phyloP scores from a whole-genome alignment of 2,113 vertebrate species.

The Brevimyrus niger region DNA sequence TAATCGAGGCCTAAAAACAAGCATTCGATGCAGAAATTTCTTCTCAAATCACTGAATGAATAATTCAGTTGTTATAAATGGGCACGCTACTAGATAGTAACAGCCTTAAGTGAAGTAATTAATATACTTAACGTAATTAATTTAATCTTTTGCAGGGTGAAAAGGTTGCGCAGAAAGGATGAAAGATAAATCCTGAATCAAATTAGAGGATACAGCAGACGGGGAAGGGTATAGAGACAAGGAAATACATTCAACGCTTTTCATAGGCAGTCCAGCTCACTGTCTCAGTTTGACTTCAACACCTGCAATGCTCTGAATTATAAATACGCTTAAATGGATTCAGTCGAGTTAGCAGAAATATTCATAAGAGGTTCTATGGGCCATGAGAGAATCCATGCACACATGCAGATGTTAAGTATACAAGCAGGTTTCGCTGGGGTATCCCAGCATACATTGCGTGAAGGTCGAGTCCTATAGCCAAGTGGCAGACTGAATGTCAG shows the following conservation, averaged over 20 bases:
- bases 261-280: conserved; percentile 13
- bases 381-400: conserved; percentile 29
- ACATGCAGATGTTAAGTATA: neutral
- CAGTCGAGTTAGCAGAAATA: conserved; percentile 31
- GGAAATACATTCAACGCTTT: neutral
- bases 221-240: neutral
- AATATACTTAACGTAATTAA: neutral
- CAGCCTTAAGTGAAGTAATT: neutral
- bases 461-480: neutral
- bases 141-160: neutral
- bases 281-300: conserved; percentile 24
- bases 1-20: neutral
- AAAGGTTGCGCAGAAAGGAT: neutral
- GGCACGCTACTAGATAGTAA: neutral
- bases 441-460: neutral
- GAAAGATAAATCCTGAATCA: neutral
- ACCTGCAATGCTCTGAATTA: conserved; percentile 48
- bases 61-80: neutral
- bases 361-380: conserved; percentile 7
- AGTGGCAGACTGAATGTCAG: neutral
- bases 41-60: neutral
- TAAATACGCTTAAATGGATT: conserved; percentile 46
- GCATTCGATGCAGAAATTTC: neutral
- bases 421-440: neutral
- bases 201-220: neutral